Conservation (phyloP, 2,797 vertebrate genomes). For the Channa striata region DNA sequence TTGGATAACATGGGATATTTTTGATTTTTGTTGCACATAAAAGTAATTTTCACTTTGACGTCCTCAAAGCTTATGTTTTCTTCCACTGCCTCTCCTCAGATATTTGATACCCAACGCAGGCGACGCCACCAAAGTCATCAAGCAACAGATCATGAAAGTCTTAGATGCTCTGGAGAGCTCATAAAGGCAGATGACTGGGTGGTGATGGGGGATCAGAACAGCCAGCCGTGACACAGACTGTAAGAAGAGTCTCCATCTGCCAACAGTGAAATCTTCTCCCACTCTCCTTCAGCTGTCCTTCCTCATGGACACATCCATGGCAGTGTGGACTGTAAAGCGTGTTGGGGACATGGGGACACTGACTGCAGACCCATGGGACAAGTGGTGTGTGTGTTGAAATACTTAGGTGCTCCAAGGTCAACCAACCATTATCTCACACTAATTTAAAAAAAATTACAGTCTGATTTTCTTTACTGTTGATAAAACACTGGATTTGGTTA, state of each 20-base stretch:
- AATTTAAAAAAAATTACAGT: conserved; percentile 51
- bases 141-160: conserved; percentile 99
- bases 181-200: conserved; percentile 62
- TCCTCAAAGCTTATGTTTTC: not conserved
- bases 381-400: conserved; percentile 62
- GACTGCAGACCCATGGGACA: conserved; percentile 61
- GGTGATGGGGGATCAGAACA: not conserved
- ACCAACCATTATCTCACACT: conserved; percentile 48
- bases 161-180: conserved; percentile 97
- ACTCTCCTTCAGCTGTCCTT: conserved; percentile 43
- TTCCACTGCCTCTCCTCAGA: conserved; percentile 73
- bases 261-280: conserved; percentile 31
- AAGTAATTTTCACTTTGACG: not conserved
- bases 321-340: conserved; percentile 63
- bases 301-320: conserved; percentile 60
- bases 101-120: conserved; percentile 98
- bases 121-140: conserved; percentile 99
- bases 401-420: conserved; percentile 69
- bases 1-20: too few species aligned
- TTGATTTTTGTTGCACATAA: too few species aligned
- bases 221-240: conserved; percentile 56
- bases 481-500: conserved; percentile 35
- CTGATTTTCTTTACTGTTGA: conserved; percentile 46
- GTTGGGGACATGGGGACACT: conserved; percentile 49
- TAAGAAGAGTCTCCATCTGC: conserved; percentile 53